phyloP scores from a whole-genome alignment of 2,113 vertebrate genomes.

The Gasterosteus nipponicus region DNA sequence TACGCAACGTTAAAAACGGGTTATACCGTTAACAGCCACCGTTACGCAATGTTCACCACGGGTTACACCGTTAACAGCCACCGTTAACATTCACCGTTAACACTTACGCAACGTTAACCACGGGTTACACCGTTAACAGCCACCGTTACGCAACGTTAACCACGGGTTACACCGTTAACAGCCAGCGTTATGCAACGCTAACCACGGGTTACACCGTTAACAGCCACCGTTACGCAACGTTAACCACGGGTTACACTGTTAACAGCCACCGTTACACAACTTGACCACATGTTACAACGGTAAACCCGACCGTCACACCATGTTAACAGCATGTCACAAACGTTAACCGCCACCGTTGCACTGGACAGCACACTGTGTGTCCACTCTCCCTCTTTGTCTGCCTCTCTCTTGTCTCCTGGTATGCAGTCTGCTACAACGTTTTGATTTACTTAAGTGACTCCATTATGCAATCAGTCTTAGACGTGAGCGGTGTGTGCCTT shows the following conservation, averaged over 20 bases:
- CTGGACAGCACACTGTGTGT: neutral
- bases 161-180: neutral
- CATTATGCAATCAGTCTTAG: constrained; percentile 52
- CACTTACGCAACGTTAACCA: neutral
- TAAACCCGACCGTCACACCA: neutral
- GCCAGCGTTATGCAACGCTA: neutral
- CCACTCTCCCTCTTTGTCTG: constrained; percentile 28
- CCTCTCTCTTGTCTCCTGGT: constrained; percentile 27
- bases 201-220: neutral
- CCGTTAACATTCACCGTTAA: too few relatives aligned
- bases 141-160: too few relatives aligned
- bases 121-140: neutral
- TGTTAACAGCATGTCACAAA: too few relatives aligned
- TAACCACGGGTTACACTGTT: neutral
- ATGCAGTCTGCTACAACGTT: constrained; percentile 56
- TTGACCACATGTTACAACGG: neutral
- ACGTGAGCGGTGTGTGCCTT: constrained; percentile 24
- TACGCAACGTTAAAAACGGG: neutral
- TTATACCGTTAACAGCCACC: neutral
- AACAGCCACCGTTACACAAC: neutral
- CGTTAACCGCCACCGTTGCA: neutral
- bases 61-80: too few relatives aligned
- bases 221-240: neutral
- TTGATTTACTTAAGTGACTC: constrained; percentile 68
- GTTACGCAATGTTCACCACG: neutral